These are phyloP conservation scores for Chrysogorgia sp. DNA, from an alignment of 92 coral and sea anemone genomes.

Conservation along the genomic window DNA sequence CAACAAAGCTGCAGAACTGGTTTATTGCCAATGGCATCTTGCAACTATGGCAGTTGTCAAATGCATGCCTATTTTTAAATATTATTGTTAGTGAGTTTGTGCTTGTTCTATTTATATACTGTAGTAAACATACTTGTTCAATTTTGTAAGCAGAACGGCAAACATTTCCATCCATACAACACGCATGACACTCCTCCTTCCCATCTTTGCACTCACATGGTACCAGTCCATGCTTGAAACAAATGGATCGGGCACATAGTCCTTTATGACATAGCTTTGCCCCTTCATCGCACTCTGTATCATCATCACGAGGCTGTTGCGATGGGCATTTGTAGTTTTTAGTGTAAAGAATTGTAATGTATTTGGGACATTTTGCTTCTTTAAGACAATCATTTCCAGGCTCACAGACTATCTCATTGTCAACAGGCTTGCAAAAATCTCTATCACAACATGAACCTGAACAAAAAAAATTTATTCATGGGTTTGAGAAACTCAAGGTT, in stretches of 20 bases:
- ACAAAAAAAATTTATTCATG: not conserved
- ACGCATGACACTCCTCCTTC: constrained; percentile 78
- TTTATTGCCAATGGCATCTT: too few relatives aligned
- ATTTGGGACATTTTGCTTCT: constrained; percentile 61
- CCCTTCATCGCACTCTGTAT: constrained; percentile 67
- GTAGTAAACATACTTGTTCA: constrained; percentile 46
- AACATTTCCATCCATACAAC: constrained; percentile 66
- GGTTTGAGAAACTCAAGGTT: too few relatives aligned
- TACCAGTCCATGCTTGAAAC: constrained; percentile 60
- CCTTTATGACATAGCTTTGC: constrained; percentile 77
- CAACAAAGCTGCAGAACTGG: too few relatives aligned
- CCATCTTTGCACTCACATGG: constrained; percentile 78
- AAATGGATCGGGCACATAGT: constrained; percentile 73
- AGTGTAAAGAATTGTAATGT: not conserved
- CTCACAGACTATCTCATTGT: constrained; percentile 44
- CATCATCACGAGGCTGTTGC: constrained; percentile 37
- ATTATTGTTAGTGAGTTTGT: too few relatives aligned
- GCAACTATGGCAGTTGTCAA: too few relatives aligned
- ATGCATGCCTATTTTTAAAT: too few relatives aligned
- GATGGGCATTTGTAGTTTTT: constrained; percentile 56
- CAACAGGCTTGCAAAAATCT: not conserved
- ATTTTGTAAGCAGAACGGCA: constrained; percentile 60
- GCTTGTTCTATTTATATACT: not conserved
- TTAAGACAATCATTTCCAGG: constrained; percentile 70
- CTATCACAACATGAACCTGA: constrained; percentile 1